Percentiles rank a stretch among this genome's conserved stretches.
These are phyloP conservation scores for Metellina segmentata DNA, from an alignment of 2,888 invertebrate genomes.

Conservation along the genomic window DNA sequence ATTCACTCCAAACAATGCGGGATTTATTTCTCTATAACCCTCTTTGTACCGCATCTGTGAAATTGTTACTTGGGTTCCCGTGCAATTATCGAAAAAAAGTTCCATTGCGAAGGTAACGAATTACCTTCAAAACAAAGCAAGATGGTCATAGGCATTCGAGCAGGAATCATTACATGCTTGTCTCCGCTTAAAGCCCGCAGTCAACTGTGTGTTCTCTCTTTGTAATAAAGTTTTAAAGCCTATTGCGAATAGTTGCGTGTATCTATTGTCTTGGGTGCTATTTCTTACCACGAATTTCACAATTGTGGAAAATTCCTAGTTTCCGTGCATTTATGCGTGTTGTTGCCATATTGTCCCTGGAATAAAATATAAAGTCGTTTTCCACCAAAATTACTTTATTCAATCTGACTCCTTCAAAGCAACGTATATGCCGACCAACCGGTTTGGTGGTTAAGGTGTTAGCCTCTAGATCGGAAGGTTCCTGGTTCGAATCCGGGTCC, in stretches of 20 bases:
- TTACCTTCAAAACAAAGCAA: neutral
- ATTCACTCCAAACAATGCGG: neutral
- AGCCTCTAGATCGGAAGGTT: no score
- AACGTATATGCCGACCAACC: no score
- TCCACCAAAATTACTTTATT: no score
- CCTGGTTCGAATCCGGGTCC: no score
- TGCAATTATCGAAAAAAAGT: neutral
- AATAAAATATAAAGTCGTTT: no score
- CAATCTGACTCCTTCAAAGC: no score
- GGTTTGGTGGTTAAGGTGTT: no score
- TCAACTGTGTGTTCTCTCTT: neutral
- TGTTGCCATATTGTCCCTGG: no score
- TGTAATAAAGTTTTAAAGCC: neutral
- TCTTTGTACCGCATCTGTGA: neutral
- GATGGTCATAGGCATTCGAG: neutral
- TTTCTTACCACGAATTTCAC: neutral
- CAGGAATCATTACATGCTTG: neutral
- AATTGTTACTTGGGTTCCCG: neutral
- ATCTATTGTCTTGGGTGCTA: neutral
- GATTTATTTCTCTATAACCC: neutral
- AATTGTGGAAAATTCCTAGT: neutral
- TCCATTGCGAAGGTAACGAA: neutral
- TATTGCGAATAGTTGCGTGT: neutral
- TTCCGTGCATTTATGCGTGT: no score
- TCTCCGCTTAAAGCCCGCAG: neutral